phyloP scores from a whole-genome alignment of 2,113 vertebrate genomes.

The Chauna torquata region DNA sequence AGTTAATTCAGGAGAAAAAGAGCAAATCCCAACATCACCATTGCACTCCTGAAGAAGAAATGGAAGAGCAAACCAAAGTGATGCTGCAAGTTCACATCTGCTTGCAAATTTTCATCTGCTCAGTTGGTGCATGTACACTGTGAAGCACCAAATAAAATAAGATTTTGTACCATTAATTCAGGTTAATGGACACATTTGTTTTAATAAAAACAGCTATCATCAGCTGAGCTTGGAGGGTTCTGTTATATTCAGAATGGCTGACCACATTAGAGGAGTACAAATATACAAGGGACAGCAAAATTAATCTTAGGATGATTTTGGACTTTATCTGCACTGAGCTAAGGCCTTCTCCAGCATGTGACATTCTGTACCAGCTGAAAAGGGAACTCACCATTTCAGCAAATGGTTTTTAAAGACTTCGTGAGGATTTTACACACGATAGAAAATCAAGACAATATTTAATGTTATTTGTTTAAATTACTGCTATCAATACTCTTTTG shows the following conservation, averaged over 20 bases:
- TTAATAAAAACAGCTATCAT: background rate
- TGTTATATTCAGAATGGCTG: background rate
- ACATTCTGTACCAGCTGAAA: background rate
- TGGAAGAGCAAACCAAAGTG: background rate
- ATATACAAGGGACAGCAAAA: background rate
- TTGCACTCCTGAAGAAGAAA: background rate
- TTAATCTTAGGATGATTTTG: background rate
- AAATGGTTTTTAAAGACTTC: background rate
- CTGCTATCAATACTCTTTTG: background rate
- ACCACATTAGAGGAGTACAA: accelerated
- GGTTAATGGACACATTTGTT: background rate
- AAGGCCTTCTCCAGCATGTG: background rate
- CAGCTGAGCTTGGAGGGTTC: background rate
- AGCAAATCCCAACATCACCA: background rate
- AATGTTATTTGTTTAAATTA: background rate
- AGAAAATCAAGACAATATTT: background rate
- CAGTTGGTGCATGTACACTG: background rate
- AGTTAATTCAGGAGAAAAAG: background rate
- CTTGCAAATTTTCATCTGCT: background rate
- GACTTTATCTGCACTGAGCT: background rate
- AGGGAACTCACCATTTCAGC: background rate
- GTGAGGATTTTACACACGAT: background rate
- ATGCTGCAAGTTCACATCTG: background rate
- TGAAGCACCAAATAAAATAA: background rate
- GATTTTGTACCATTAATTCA: background rate